Evolutionary conservation across 2,113 vertebrate species (phyloP), one percentile per base, ranked within the genome.

Genomic region (Sphyrna mokarran): DNA sequence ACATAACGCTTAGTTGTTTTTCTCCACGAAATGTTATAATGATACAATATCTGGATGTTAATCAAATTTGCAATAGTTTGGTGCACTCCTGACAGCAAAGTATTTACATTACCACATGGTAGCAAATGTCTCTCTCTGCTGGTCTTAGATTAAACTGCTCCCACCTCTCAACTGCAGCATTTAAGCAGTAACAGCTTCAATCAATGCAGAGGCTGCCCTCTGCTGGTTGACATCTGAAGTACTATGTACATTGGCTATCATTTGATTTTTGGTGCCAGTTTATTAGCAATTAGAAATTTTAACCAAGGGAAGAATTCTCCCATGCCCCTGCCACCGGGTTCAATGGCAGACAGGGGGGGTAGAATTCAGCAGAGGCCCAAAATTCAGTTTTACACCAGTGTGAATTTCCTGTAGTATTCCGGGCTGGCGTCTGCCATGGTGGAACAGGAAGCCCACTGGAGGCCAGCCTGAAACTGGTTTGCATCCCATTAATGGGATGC

Each of bases 161-260:
- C 58, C 33, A 43, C 63, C 33, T 40, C 91, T 11, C 68, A 43
- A 29, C 13, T 48, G 11, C 58, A 91, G 33, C 54, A 37, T 33
- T 63, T 91, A 61, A n/a, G 89, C 29, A n/a, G 29, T 66, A 20
- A 66, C 89, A 37, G 37, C 58, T 91, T 91, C 54, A 63, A 63
- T 63, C 89, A 94, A 94, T 43, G 93, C 89, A 70, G 37, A 48
- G 66, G 43, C 66, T 95, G 72, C 94, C 94, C 68, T 33, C 68
- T 48, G 68, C 69, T 95, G 68, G 94, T 3, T 72, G 23, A 6
- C 72, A 13, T 9, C 10, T 72, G 94, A 72, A 95, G 48, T 95
- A 70, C 93, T 40, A 43, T 13, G 14, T 33, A 90, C 29, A 83
- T 90, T 90, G 87, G 54, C 5, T 13, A 63, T 61, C 61, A 22